Evolutionary conservation across 2,888 invertebrate genomes (phyloP).

Genomic region (Stenodema calcarata): DNA sequence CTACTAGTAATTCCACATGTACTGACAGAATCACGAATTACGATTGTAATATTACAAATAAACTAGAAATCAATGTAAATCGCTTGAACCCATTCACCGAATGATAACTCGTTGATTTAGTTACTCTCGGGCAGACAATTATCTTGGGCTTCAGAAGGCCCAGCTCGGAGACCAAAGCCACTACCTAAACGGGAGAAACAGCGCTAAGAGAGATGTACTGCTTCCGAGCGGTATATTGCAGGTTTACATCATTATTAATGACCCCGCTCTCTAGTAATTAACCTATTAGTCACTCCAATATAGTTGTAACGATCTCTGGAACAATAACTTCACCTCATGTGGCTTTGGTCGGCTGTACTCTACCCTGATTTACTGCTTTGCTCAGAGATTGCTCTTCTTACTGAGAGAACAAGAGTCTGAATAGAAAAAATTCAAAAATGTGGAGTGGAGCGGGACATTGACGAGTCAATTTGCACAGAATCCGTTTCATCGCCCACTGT

Average conservation of each 20-base stretch:
- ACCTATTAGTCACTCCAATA: constrained; percentile 44
- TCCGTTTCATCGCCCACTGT: no score
- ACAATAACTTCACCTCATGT: constrained; percentile 23
- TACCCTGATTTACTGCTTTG: not conserved
- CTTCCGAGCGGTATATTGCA: constrained; percentile 27
- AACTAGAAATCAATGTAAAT: no score
- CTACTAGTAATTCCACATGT: no score
- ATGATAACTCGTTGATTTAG: not conserved
- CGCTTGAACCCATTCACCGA: not conserved
- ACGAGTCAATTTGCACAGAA: no score
- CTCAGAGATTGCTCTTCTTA: not conserved
- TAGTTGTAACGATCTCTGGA: constrained; percentile 30
- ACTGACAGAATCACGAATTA: no score
- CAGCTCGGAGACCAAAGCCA: not conserved
- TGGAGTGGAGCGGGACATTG: no score
- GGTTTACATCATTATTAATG: constrained; percentile 41
- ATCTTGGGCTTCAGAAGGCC: not conserved
- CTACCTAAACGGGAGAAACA: not conserved
- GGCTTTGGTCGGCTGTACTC: not conserved
- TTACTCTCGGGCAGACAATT: not conserved
- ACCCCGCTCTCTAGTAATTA: constrained; percentile 24
- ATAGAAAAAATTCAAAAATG: no score
- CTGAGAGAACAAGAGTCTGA: no score
- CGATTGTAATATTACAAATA: no score
- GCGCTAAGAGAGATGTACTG: constrained; percentile 13